phyloP scores from a whole-genome alignment of 2,113 vertebrate species.

The Barnardius zonarius region DNA sequence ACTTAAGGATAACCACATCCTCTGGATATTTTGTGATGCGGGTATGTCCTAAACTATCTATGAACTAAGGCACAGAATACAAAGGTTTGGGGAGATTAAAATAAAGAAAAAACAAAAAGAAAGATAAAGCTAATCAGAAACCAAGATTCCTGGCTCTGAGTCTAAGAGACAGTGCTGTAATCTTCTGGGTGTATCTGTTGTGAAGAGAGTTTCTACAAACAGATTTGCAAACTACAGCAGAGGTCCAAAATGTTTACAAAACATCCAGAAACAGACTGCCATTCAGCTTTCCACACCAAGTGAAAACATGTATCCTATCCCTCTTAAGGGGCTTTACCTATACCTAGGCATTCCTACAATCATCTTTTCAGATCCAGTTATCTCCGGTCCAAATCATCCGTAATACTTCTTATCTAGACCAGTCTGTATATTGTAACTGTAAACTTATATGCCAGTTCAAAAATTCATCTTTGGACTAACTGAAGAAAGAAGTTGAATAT shows the following conservation, averaged over 20 bases:
- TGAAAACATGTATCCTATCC: neutral
- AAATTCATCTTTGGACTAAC: neutral
- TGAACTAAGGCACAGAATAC: neutral
- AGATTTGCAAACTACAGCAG: neutral
- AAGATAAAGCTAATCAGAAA: neutral
- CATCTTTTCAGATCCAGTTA: neutral
- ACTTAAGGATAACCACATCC: neutral
- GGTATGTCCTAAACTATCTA: neutral
- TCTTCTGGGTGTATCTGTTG: neutral
- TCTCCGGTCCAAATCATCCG: neutral
- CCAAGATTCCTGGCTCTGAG: neutral
- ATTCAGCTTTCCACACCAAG: neutral
- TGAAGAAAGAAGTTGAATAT: neutral
- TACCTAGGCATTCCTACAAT: neutral
- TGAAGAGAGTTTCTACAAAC: neutral
- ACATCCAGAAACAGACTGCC: neutral
- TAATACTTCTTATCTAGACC: neutral
- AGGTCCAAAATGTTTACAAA: slow-evolving; percentile 22
- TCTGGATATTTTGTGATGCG: neutral
- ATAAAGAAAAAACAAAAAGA: neutral
- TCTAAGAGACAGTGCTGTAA: neutral
- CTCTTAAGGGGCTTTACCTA: neutral
- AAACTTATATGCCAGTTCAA: neutral
- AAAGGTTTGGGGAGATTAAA: neutral
- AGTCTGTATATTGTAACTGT: neutral